Evolutionary conservation across 2,888 invertebrate genomes (phyloP), one percentile per base, ranked within the genome.

Genomic region (Stenolophus ochropezus): DNA sequence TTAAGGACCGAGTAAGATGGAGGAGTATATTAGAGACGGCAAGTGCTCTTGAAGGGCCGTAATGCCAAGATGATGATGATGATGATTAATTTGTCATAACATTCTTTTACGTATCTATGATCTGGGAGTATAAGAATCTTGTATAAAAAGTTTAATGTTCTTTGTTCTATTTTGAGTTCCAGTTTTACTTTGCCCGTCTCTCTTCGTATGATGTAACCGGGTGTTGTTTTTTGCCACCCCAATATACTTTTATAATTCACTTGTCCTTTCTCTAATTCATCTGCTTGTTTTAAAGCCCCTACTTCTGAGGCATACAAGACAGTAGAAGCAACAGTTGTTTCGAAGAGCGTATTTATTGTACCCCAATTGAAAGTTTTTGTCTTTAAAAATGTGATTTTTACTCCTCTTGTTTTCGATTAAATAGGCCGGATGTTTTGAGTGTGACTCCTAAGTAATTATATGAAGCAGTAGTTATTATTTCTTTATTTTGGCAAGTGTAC

Each of bases 41-140:
- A n/a, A n/a, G n/a, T n/a, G n/a, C n/a, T n/a, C n/a, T n/a, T n/a
- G n/a, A n/a, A n/a, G n/a, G n/a, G n/a, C n/a, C n/a, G n/a, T n/a
- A n/a, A n/a, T n/a, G n/a, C n/a, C n/a, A n/a, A n/a, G n/a, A n/a
- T n/a, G n/a, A n/a, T n/a, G n/a, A n/a, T n/a, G n/a, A n/a, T n/a
- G n/a, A n/a, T n/a, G n/a, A n/a, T n/a, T n/a, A n/a, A n/a, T 65
- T 65, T 65, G 8, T 65, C 27, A n/a, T 65, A 65, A 23, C 65
- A 65, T 27, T 23, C 1, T 27, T 65, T 65, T 4, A 3, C 33
- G 33, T 33, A 33, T 33, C 33, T 33, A 1, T 33, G 1, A 3
- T 33, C 3, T 33, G 33, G 33, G 6, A 65, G 20, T 1, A 65
- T 14, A 8, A 21, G 65, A 25, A 65, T 65, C 27, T 65, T 65